Evolutionary conservation across 2,113 vertebrate species (phyloP).

Genomic region (Carettochelys insculpta): DNA sequence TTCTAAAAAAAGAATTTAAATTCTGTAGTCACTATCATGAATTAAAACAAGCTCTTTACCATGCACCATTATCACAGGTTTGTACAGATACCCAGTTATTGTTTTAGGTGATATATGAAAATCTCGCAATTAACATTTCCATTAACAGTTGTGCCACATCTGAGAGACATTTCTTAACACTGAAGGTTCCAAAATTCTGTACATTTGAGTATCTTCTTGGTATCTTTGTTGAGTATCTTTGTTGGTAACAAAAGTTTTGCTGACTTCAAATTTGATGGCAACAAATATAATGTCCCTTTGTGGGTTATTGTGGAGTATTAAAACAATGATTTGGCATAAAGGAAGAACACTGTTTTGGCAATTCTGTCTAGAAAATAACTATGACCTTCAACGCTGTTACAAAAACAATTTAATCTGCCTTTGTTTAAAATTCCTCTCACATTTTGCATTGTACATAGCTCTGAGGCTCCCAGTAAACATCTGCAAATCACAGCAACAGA

Average conservation of each 20-base stretch:
- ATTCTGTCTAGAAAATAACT: neutral
- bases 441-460: neutral
- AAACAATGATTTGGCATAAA: neutral
- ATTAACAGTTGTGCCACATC: neutral
- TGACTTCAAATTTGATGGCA: neutral
- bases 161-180: neutral
- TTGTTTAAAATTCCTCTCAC: neutral
- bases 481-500: neutral
- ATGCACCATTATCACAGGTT: neutral
- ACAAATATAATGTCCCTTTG: neutral
- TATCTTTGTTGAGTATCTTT: too few species aligned
- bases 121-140: neutral
- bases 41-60: neutral
- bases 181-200: neutral
- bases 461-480: neutral
- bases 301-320: neutral
- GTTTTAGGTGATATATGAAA: neutral
- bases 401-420: neutral
- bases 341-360: neutral
- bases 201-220: neutral
- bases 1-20: neutral
- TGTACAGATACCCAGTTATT: neutral
- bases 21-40: constrained; percentile 10
- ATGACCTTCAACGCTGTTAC: neutral
- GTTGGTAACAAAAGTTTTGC: neutral